phyloP scores from a whole-genome alignment of 2,113 vertebrate genomes.

The Axis porcinus region DNA sequence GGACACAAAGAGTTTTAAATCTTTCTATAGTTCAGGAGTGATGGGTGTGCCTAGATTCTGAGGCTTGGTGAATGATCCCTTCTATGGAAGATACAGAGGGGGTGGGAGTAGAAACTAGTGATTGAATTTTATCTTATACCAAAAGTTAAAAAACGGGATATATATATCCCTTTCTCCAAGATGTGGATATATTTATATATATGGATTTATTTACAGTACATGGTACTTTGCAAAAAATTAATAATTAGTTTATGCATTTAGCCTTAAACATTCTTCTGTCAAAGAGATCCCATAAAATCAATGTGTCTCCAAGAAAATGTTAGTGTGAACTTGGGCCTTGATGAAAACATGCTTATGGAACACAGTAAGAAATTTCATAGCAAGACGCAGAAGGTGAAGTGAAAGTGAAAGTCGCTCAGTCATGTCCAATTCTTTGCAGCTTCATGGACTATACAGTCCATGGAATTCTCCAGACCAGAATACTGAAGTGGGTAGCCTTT shows the following conservation, averaged over 20 bases:
- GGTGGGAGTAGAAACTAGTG: background rate
- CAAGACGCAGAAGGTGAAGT: background rate
- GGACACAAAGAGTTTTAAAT: background rate
- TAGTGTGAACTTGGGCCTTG: background rate
- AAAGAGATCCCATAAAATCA: background rate
- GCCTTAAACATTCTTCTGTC: background rate
- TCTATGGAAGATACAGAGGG: background rate
- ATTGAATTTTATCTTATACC: background rate
- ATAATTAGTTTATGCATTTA: slow-evolving; percentile 15
- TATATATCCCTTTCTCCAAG: background rate
- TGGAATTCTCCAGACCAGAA: background rate
- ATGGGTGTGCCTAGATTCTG: background rate
- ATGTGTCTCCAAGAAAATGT: background rate
- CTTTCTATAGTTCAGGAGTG: background rate
- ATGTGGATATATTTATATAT: background rate
- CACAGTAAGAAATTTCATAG: background rate
- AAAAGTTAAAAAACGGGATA: background rate
- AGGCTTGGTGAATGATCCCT: background rate
- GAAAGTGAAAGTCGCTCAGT: background rate
- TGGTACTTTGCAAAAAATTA: background rate
- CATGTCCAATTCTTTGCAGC: background rate
- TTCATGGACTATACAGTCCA: background rate
- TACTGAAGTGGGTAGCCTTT: background rate
- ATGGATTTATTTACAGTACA: background rate
- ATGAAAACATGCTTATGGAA: background rate